phyloP scores from a whole-genome alignment of 2,797 vertebrate genomes.

The Molossus alvarezi region DNA sequence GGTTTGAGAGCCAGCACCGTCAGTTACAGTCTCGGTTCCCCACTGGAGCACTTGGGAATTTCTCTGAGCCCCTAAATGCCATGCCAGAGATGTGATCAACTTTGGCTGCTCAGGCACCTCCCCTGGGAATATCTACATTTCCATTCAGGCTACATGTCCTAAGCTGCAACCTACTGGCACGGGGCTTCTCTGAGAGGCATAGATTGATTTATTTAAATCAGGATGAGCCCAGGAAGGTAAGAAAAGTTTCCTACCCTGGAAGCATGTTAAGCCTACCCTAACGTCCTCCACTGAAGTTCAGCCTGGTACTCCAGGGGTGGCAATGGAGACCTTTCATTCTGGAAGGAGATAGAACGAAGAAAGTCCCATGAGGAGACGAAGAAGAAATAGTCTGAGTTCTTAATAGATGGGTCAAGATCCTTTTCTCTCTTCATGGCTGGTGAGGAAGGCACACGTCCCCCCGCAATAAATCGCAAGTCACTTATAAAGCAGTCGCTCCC shows the following conservation, averaged over 20 bases:
- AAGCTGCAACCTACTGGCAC: background rate
- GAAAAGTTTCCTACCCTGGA: background rate
- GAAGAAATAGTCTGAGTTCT: slow-evolving; percentile 78
- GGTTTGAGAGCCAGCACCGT: background rate
- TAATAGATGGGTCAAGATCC: slow-evolving; percentile 81
- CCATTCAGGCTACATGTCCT: background rate
- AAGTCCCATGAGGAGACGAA: slow-evolving; percentile 75
- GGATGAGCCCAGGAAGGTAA: background rate
- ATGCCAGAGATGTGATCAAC: background rate
- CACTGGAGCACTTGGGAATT: background rate
- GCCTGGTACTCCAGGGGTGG: background rate
- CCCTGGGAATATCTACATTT: background rate
- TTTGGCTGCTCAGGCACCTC: background rate
- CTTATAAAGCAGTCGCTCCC: slow-evolving; percentile 55
- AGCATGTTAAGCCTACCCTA: background rate
- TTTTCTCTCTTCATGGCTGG: slow-evolving; percentile 60
- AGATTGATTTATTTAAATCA: background rate
- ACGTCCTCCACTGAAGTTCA: background rate
- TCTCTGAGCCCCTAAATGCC: background rate
- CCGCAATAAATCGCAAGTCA: slow-evolving; percentile 60
- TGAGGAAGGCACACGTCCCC: slow-evolving; percentile 57
- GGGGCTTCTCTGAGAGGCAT: background rate
- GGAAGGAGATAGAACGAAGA: slow-evolving; percentile 81
- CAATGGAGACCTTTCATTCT: slow-evolving; percentile 70
- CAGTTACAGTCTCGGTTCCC: background rate